Conservation (phyloP, 2,888 invertebrate species). For the Cerastis rubricosa region DNA sequence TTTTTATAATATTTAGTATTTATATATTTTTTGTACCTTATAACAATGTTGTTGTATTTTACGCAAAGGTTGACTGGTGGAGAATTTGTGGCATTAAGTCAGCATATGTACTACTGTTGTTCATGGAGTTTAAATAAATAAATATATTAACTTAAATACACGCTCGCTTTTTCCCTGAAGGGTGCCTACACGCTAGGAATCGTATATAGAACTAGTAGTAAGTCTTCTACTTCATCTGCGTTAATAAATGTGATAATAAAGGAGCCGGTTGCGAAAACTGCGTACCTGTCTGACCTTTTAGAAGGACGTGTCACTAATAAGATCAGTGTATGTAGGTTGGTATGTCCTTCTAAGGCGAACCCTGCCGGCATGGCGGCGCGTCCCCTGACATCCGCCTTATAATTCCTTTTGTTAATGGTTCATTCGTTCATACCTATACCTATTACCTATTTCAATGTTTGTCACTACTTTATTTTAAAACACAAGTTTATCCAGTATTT, state of each 20-base stretch:
- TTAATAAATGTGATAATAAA: neutral
- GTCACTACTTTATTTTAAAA: neutral
- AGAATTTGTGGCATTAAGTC: no score
- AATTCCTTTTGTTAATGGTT: neutral
- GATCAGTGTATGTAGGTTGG: slow-evolving; percentile 2
- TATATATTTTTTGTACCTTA: no score
- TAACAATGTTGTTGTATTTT: no score
- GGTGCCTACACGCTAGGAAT: neutral
- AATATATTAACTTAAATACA: neutral
- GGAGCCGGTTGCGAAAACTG: slow-evolving; percentile 6
- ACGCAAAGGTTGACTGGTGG: no score
- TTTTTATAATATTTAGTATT: no score
- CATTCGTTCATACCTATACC: neutral
- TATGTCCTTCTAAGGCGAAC: neutral
- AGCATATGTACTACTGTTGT: no score
- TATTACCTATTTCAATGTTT: neutral
- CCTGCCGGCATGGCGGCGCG: neutral
- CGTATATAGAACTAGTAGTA: neutral
- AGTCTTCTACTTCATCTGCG: neutral
- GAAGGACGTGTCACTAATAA: slow-evolving; percentile 22
- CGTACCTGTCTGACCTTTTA: slow-evolving; percentile 29
- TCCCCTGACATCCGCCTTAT: neutral
- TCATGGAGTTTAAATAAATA: no score
- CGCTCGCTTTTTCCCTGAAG: neutral
- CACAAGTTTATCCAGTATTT: neutral